Evolutionary conservation across 2,888 invertebrate genomes (phyloP), one percentile per base, ranked within the genome.

Genomic region (Agrotis ipsilon): DNA sequence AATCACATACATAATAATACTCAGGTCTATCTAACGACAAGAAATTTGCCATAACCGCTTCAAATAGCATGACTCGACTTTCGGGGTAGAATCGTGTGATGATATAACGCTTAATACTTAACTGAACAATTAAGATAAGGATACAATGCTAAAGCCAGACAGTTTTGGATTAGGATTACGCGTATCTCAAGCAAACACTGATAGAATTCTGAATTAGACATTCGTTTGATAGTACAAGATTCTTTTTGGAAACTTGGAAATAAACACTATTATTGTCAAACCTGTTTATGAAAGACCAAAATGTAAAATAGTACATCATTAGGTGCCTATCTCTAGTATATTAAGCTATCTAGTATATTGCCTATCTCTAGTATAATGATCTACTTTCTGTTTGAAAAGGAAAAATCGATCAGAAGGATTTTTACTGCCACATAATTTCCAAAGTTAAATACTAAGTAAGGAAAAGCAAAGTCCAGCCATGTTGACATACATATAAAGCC

Each of bases 101-200:
- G 45, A 69, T 43, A 45, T 69, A 43, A 48, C 14, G 43, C 49
- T 51, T 58, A 48, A 49, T 57, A 21, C 27, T n/a, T 11, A 19
- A 24, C 45, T 32, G 57, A n/a, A 32, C 43, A 70, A 45, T 51
- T n/a, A 13, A 45, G 58, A 69, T 71, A 69, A 45, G 19, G 4
- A 27, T 18, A 46, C 21, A 24, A 16, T 55, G 21, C 0, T 46
- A 46, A 46, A 54, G 39, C 18, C 46, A 61, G 24, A 39, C 21
- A 45, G 24, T 61, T 52, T 51, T 32, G 14, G 51, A 45, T 59
- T 21, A 52, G 14, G 51, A 45, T 59, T 21, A 52, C 2, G 6
- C 6, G 45, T 60, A 60, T 45, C 51, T 45, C 27, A 49, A 45
- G n/a, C 14, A 27, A 45, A 16, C 43, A 45, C 46, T 19, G 27